phyloP scores from a whole-genome alignment of 2,797 vertebrate genomes.

The Karalla daura region DNA sequence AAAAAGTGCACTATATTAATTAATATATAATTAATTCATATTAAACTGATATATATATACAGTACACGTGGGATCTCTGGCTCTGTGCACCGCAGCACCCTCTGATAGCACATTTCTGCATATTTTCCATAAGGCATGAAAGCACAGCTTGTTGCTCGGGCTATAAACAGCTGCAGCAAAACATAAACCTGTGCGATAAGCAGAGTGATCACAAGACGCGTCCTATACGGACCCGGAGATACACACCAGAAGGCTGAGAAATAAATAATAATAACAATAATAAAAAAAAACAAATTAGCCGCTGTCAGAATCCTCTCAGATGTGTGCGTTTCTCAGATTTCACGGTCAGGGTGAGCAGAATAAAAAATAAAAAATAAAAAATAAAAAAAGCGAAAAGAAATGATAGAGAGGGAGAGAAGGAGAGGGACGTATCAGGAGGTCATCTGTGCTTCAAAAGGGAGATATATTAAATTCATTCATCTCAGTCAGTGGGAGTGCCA shows the following conservation, averaged over 20 bases:
- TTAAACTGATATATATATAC: no score
- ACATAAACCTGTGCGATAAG: slow-evolving; percentile 54
- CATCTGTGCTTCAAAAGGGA: slow-evolving; percentile 79
- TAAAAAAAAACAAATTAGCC: slow-evolving; percentile 75
- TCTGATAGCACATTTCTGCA: no score
- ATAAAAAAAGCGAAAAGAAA: slow-evolving; percentile 36
- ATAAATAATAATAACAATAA: no score
- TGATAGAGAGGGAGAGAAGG: slow-evolving; percentile 65
- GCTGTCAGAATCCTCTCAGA: slow-evolving; percentile 69
- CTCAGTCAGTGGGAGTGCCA: slow-evolving; percentile 76
- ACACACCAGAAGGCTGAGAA: no score
- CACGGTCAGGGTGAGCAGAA: no score
- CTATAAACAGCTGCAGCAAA: slow-evolving; percentile 41
- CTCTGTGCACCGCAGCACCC: no score
- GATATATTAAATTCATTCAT: slow-evolving; percentile 83
- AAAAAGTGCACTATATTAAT: no score
- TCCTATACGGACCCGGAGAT: slow-evolving; percentile 53
- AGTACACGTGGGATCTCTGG: no score
- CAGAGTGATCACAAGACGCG: slow-evolving; percentile 52
- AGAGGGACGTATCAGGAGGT: slow-evolving; percentile 74
- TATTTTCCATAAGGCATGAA: slow-evolving; percentile 27
- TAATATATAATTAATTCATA: no score
- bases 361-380: no score
- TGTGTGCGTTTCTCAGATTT: slow-evolving; percentile 68
- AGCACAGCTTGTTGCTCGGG: slow-evolving; percentile 42